These are phyloP conservation scores for Meiosimyza platycephala DNA, from an alignment of 2,888 invertebrate species.

Conservation along the genomic window DNA sequence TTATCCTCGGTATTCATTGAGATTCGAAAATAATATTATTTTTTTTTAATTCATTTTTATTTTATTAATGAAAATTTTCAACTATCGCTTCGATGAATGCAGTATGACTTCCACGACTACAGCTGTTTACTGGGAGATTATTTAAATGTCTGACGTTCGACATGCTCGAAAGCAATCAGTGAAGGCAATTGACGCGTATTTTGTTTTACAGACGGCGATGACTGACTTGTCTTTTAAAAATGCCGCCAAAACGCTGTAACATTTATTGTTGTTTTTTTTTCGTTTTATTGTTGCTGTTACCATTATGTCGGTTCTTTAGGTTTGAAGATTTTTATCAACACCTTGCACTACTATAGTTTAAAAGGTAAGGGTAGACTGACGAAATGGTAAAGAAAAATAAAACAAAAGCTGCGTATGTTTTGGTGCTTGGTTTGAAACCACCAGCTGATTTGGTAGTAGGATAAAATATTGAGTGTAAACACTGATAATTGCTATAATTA, in stretches of 20 bases:
- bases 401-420: neutral
- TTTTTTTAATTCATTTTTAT: no score
- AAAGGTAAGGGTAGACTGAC: no score
- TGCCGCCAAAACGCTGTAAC: slow-evolving; percentile 13
- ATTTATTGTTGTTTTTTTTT: slow-evolving; percentile 20
- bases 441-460: slow-evolving; percentile 15
- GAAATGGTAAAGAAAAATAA: no score
- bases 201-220: neutral
- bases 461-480: slow-evolving; percentile 9
- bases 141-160: neutral
- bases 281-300: neutral
- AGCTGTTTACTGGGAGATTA: neutral
- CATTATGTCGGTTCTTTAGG: slow-evolving; percentile 4
- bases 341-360: slow-evolving; percentile 6
- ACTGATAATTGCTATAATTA: slow-evolving; percentile 37
- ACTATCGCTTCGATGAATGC: no score
- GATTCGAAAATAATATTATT: no score
- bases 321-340: slow-evolving; percentile 24
- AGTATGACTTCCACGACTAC: no score
- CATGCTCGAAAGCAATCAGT: neutral
- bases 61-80: no score
- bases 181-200: neutral
- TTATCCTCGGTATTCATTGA: no score
- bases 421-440: neutral
- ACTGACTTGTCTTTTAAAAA: slow-evolving; percentile 2